phyloP scores from a whole-genome alignment of 2,797 vertebrate genomes.

The Malacoraja senta region DNA sequence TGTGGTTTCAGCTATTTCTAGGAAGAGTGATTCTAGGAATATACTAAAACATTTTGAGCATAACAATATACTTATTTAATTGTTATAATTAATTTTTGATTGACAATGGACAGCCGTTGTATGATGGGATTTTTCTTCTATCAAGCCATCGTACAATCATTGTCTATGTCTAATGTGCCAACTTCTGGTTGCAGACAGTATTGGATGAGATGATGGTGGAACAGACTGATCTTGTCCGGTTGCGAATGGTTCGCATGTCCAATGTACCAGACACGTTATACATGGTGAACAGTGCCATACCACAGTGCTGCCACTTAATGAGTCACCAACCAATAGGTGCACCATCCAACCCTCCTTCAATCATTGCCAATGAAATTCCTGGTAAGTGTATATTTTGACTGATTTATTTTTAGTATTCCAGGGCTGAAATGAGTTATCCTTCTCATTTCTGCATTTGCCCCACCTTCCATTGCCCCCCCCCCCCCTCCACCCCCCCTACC shows the following conservation, averaged over 20 bases:
- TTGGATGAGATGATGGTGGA: slow-evolving; percentile 99
- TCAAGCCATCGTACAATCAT: background rate
- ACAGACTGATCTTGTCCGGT: slow-evolving; percentile 86
- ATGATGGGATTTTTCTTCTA: background rate
- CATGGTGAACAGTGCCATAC: slow-evolving; percentile 91
- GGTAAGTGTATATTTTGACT: slow-evolving; percentile 58
- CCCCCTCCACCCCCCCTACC: background rate
- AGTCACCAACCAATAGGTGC: slow-evolving; percentile 87
- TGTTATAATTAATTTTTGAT: background rate
- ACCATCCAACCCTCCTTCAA: slow-evolving; percentile 78
- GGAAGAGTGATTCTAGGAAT: no score
- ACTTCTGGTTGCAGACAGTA: slow-evolving; percentile 64
- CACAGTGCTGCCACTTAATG: slow-evolving; percentile 93
- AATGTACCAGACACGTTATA: slow-evolving; percentile 96
- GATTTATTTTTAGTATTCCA: background rate
- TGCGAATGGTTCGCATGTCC: slow-evolving; percentile 97
- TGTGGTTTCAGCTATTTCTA: no score
- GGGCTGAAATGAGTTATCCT: background rate
- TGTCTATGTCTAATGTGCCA: background rate
- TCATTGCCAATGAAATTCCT: slow-evolving; percentile 97
- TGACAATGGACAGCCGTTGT: background rate
- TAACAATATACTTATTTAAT: background rate
- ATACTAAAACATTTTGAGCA: no score
- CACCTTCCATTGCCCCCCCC: background rate
- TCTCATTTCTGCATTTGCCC: background rate